These are phyloP conservation scores for Lordiphosa stackelbergi DNA, from an alignment of 1,140 invertebrate species.

Conservation along the genomic window DNA sequence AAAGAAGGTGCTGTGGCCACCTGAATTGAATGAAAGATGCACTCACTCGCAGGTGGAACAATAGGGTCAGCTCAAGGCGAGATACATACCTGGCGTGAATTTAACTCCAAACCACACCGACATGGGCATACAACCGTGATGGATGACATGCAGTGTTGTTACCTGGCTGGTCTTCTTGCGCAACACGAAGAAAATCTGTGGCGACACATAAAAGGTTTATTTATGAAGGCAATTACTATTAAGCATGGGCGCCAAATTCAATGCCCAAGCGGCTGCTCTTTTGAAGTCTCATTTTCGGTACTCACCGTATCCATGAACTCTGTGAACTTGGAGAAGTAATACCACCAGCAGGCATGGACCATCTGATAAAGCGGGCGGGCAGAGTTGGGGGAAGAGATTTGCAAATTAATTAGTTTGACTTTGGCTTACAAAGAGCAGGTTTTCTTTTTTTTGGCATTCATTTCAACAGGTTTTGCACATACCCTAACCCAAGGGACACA, in stretches of 20 bases:
- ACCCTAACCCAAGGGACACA: constrained; percentile 7
- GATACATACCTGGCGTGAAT: constrained; percentile 87
- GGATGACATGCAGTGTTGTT: constrained; percentile 95
- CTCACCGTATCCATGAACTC: constrained; percentile 98
- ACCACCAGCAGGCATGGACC: constrained; percentile 96
- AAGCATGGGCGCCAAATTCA: constrained; percentile 2
- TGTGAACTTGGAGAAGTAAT: constrained; percentile 96
- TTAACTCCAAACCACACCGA: constrained; percentile 98
- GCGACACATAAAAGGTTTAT: constrained; percentile 43
- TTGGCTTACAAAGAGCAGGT: neutral
- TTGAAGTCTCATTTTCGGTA: constrained; percentile 37
- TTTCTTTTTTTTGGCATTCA: constrained; percentile 11
- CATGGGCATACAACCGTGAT: constrained; percentile 97
- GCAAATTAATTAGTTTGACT: constrained; percentile 24
- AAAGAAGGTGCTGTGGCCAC: constrained; percentile 91
- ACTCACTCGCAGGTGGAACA: no score
- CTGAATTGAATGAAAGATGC: constrained; percentile 73
- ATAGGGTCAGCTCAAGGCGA: neutral
- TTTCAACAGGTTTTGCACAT: constrained; percentile 8
- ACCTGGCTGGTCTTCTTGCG: constrained; percentile 96
- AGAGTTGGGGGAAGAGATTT: constrained; percentile 14
- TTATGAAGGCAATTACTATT: constrained; percentile 18
- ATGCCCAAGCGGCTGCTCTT: neutral
- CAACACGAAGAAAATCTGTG: constrained; percentile 94
- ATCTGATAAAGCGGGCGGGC: constrained; percentile 83